Base-by-base conservation (phyloP, 2,113 vertebrate genomes). In the Caranx ignobilis region DNA sequence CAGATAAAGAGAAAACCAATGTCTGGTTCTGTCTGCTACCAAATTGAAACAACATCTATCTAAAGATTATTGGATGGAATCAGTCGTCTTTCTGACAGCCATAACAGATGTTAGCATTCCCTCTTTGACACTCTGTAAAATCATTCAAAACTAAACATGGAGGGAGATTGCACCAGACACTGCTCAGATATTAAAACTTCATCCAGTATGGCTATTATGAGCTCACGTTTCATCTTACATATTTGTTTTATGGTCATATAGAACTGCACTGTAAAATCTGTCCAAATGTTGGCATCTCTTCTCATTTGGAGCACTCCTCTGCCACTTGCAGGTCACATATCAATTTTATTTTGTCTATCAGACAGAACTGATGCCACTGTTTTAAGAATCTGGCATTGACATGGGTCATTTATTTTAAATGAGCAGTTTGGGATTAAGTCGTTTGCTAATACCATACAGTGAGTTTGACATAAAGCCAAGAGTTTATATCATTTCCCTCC, bases 61-160 rank as follows among this genome's bases (percentile, higher is more conserved):
- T 34, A 54, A 73, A 60, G 52, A 56, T 79, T 52, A 73, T 45
- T 79, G 59, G 77, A 61, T 80, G 34, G 81, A 70, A 81, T 70
- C 26, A 5, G 26, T 73, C 57, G 55, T 59, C 64, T 47, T 52
- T 84, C 32, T 65, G 48, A 72, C 73, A 73, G 21, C 78, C 68
- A 62, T 84, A 90, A 77, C 77, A 84, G 70, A 79, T 45, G 75
- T 87, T 84, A 89, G 77, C 79, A 82, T 82, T 92, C 55, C 56
- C 75, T 59, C 57, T 82, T 68, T 73, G 66, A 91, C 81, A 76
- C 52, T 52, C 48, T 81, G 50, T 79, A 71, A 85, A 75, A 79
- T 67, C n/a, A 19, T 41, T 69, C 52, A 70, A 45, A 52, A 35
- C 21, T 48, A 32, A 64, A 48, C 37, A 61, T 87, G 61, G 26